Percentiles rank a stretch among this genome's conserved stretches.
phyloP scores from a whole-genome alignment of 2,113 vertebrate species.

The Scartelaos histophorus region DNA sequence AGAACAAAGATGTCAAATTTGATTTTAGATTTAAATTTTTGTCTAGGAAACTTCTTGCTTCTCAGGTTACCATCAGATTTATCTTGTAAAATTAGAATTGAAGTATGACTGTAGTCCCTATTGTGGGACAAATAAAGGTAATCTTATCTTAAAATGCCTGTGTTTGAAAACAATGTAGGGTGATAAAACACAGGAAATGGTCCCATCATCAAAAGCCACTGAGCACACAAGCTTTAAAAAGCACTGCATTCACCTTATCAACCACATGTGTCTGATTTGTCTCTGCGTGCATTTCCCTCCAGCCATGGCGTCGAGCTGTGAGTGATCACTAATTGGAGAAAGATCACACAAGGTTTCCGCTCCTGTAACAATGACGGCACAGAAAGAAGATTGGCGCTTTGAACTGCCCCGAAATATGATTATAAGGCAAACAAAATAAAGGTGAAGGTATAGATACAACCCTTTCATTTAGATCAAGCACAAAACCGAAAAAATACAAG shows the following conservation, averaged over 20 bases:
- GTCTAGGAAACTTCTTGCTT: neutral
- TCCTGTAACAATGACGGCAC: neutral
- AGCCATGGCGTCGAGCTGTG: neutral
- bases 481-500: constrained; percentile 1
- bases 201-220: neutral
- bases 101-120: no score
- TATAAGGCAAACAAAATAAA: neutral
- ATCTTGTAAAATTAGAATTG: neutral
- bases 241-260: neutral
- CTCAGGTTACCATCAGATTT: neutral
- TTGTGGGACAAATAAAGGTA: no score
- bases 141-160: no score
- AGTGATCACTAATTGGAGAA: constrained; percentile 1
- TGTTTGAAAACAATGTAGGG: no score
- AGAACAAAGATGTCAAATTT: neutral
- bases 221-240: neutral
- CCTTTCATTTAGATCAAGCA: constrained; percentile 7
- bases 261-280: neutral
- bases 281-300: neutral
- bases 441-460: neutral
- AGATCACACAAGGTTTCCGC: constrained; percentile 3
- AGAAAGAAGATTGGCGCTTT: neutral
- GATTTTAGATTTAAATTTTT: neutral
- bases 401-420: neutral
- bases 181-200: neutral